phyloP scores from a whole-genome alignment of 2,797 vertebrate genomes.

The Spinus pinus region DNA sequence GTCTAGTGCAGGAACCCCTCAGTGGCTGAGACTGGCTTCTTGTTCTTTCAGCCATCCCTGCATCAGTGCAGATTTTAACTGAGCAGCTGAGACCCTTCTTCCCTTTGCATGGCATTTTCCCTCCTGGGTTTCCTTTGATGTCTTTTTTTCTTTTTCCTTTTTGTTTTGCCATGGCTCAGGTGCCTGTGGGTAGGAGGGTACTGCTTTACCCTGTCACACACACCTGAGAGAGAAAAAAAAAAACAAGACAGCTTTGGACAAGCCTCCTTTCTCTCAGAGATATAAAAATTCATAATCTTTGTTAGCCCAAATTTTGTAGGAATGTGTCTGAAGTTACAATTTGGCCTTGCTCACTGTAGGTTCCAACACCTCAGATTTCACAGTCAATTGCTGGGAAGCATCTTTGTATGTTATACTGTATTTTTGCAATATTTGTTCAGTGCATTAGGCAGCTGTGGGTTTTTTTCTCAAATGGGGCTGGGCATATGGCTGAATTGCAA shows the following conservation, averaged over 20 bases:
- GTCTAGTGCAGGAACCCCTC: not conserved
- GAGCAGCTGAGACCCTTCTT: not conserved
- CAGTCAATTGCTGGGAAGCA: not conserved
- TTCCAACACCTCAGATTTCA: not conserved
- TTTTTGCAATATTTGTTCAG: not conserved
- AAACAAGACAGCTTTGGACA: not conserved
- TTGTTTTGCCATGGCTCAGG: not conserved
- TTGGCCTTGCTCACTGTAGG: not conserved
- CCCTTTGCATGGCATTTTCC: not conserved
- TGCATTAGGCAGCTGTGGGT: not conserved
- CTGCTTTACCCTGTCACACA: not conserved
- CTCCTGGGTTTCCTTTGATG: not conserved
- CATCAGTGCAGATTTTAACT: not conserved
- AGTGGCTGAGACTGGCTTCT: not conserved
- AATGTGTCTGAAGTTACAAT: not conserved
- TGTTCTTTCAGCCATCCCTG: not conserved
- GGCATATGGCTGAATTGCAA: not conserved
- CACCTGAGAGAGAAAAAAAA: not conserved
- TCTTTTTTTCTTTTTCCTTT: rapidly evolving
- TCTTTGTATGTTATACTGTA: not conserved
- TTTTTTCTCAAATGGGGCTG: not conserved
- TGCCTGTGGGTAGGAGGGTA: not conserved
- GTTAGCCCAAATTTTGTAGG: not conserved
- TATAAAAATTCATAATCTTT: not conserved
- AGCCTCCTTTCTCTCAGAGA: not conserved